Base-by-base conservation (phyloP, 2,113 vertebrate genomes). In the Sardina pilchardus region DNA sequence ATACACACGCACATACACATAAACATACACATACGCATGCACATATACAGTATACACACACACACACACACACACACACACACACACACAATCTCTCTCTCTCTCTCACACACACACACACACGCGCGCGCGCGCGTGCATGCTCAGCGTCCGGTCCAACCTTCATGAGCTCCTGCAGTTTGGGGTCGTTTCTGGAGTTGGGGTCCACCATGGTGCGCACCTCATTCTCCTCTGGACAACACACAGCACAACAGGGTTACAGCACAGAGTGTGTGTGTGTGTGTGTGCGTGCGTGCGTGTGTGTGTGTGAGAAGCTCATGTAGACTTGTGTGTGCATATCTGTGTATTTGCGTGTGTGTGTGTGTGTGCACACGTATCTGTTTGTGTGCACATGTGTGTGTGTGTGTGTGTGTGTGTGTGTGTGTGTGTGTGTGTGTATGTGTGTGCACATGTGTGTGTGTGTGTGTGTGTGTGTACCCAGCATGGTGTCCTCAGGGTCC, bases 141-240 rank as follows among this genome's bases (percentile, higher is more conserved):
- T n/a, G n/a, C n/a, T n/a, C 63, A 63, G 19, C 21, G 6, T 6
- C 45, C 12, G 45, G 45, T 14, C 45, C 3, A 16, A 53, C 50
- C 50, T 53, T 53, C 50, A 53, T 53, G 16, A 53, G 50, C 14
- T 97, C 97, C 87, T 97, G 96, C 53, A 97, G 95, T 91, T 96
- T 97, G 82, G 96, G 95, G 91, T 97, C 96, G 81, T 95, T 96
- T 91, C 95, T 96, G 84, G 96, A 97, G 93, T 96, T 97, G 59
- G 97, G 96, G 89, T 97, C 97, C 85, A 97, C 95, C 96, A 97
- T 97, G 0, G 96, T 97, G 89, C 97, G 94, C 8, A 97, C 96
- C 92, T 97, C 97, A 88, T 97, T 97, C 92, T 97, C 97, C 93
- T 97, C 97, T 97, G 87, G 30, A 1, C 78, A 12, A 45, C 39